Conservation (phyloP, 2,888 invertebrate species). For the Lamellibrachia satsuma region DNA sequence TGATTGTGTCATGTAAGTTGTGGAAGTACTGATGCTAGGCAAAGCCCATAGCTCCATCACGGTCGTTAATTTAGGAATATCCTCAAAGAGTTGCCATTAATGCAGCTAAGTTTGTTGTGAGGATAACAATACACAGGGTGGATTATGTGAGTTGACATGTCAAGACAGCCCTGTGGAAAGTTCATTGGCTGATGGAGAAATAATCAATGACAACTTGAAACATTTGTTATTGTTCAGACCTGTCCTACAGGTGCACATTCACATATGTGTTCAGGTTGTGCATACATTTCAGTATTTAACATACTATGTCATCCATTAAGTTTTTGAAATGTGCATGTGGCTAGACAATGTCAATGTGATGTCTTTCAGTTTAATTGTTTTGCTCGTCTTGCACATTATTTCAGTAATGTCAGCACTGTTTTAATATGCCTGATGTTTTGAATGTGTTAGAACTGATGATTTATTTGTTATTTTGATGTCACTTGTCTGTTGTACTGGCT, state of each 20-base stretch:
- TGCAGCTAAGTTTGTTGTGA: no score
- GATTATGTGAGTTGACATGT: neutral
- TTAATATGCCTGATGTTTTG: neutral
- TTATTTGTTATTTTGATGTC: neutral
- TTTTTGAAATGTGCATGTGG: neutral
- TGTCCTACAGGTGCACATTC: neutral
- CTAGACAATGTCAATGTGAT: neutral
- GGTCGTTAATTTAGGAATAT: no score
- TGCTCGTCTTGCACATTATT: neutral
- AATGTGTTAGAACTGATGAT: neutral
- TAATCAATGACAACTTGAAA: no score
- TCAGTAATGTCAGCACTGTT: neutral
- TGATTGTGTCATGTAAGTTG: neutral
- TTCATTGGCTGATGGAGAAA: no score
- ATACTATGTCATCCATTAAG: neutral
- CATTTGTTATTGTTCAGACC: no score
- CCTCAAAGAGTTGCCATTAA: no score
- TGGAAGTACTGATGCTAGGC: neutral
- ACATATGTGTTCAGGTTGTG: neutral
- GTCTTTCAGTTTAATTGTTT: neutral
- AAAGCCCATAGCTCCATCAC: neutral
- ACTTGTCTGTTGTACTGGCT: neutral
- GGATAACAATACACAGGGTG: no score
- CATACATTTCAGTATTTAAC: neutral
- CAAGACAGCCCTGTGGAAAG: neutral